Evolutionary conservation across 2,113 vertebrate species (phyloP), one percentile per base, ranked within the genome.

Genomic region (Phalacrocorax aristotelis): DNA sequence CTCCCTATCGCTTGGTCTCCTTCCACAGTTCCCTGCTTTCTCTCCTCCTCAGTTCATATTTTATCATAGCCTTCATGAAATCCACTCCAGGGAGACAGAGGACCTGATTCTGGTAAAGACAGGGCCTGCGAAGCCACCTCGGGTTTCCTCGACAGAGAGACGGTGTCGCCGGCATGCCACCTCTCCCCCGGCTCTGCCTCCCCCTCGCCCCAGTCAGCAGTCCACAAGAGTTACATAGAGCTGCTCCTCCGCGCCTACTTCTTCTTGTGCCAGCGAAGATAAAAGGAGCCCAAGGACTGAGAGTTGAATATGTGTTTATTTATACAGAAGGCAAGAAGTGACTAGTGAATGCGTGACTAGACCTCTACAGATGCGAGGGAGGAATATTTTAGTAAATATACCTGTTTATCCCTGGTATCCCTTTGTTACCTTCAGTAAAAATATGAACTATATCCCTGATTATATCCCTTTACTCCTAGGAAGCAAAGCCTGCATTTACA

Each of bases 401-500:
- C 17, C 4, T 71, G 34, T 83, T 83, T 81, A 71, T 91, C 29
- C 44, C 20, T 80, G 38, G 9, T 68, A 86, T 58, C 17, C 15
- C 8, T 91, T 70, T 80, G 72, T 85, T 69, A 38, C 65, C 30
- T 26, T 72, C 19, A 30, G 29, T 72, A 76, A 94, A 88, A 80
- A 62, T 18, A 58, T 22, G 5, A 83, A 42, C 5, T 60, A 7
- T 64, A 44, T 64, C 44, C 61, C 34, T 75, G 25, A 18, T 10
- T 64, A 10, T 51, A 60, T 75, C 23, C 38, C 23, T 66, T 87
- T 82, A 55, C 17, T 87, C 32, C 44, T 74, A 46, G 55, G 70
- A 92, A 74, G 78, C n/a, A 94, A 92, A 94, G 30, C 49, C 49
- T 71, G 49, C 13, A 57, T 82, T 87, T 89, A 30, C 11, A 15